Conservation (phyloP, 2,113 vertebrate species). For the Rhinichthys klamathensis region DNA sequence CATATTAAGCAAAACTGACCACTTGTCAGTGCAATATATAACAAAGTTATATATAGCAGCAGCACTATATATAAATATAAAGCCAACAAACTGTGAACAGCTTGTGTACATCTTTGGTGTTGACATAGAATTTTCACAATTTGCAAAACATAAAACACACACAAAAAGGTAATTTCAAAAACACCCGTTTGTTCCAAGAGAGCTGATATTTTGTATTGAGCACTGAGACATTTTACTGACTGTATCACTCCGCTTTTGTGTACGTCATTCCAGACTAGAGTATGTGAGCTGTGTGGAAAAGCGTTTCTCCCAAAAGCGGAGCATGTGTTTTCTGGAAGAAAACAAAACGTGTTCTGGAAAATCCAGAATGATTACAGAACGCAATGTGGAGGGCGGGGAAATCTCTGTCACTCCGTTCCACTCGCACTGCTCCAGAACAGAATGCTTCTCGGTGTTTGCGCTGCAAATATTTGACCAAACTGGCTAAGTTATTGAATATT, state of each 20-base stretch:
- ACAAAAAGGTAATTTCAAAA: not conserved
- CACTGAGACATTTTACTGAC: not conserved
- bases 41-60: not conserved
- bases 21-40: not conserved
- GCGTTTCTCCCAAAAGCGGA: not conserved
- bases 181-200: not conserved
- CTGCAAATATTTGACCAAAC: not conserved
- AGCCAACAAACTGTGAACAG: conserved; percentile 1
- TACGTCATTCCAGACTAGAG: not conserved
- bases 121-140: not conserved
- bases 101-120: not conserved
- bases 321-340: not conserved
- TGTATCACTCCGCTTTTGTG: not conserved
- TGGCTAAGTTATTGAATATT: not conserved
- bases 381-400: not conserved
- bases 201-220: not conserved
- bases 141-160: not conserved
- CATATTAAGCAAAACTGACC: not conserved
- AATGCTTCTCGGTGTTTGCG: not conserved
- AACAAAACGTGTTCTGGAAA: conserved; percentile 3
- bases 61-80: no score
- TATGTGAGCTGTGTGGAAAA: not conserved
- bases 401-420: not conserved
- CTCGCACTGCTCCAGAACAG: not conserved
- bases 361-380: not conserved